These are phyloP conservation scores for Carlito syrichta DNA, from an alignment of 2,113 vertebrate species.

Conservation along the genomic window DNA sequence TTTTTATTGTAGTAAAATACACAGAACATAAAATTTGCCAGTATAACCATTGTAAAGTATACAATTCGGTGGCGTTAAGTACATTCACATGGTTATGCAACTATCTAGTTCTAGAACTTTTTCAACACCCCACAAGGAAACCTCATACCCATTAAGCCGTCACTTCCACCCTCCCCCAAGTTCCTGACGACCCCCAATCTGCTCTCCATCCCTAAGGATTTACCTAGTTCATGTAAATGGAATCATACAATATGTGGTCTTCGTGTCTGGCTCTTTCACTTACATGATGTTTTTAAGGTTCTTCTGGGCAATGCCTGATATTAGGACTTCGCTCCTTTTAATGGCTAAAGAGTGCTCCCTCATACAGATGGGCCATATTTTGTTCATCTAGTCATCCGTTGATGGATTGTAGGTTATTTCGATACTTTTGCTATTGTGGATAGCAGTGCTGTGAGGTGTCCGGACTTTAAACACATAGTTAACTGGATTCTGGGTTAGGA, in stretches of 20 bases:
- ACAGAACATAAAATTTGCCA: not conserved
- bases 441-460: rapidly evolving
- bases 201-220: not conserved
- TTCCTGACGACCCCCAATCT: not conserved
- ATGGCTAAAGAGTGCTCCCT: not conserved
- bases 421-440: not conserved
- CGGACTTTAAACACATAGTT: not conserved
- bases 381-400: not conserved
- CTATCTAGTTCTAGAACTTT: not conserved
- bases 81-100: rapidly evolving
- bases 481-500: not conserved
- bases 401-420: not conserved
- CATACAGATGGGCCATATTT: rapidly evolving
- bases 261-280: not conserved
- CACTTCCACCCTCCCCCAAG: not conserved
- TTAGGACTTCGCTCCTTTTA: not conserved
- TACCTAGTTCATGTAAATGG: not conserved
- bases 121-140: not conserved
- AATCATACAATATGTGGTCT: rapidly evolving
- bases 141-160: not conserved
- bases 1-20: not conserved
- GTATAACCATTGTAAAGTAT: not conserved
- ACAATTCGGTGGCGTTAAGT: not conserved
- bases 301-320: too few species aligned
- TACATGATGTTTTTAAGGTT: not conserved